Evolutionary conservation across 2,113 vertebrate genomes (phyloP), one percentile per base, ranked within the genome.

Genomic region (Coptodon rendalli): DNA sequence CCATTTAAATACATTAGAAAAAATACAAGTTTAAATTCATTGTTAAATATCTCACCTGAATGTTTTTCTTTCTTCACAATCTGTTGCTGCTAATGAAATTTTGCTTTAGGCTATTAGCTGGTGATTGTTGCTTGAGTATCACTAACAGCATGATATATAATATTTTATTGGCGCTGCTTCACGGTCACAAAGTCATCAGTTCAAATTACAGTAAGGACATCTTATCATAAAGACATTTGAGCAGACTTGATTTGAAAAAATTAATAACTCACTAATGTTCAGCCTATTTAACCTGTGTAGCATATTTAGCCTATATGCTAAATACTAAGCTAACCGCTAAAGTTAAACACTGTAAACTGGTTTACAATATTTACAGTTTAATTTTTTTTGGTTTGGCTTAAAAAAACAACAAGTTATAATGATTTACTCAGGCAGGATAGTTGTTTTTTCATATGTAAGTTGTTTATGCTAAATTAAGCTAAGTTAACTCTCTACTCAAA

Each of bases 211-310:
- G 40, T 73, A 6, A 48, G 9, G 6, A 73, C 13, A 45, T 11
- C 5, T 29, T 16, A 73, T 29, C 2, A 73, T 29, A 27, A 24
- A 11, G 40, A 73, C 3, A 45, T 45, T 0, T 3, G 13, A 45
- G 38, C 8, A 16, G 45, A 27, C 14, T 7, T 73, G 45, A 27
- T 45, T 27, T 29, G 14, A 45, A 45, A 48, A 45, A 17, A 27
- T 0, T 0, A 17, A 45, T 27, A 27, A 0, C 22, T 45, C 17
- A 6, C 3, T 19, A 34, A 61, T 34, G 29, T 61, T 31, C 34
- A 19, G 11, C 53, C 11, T 13, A 13, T 56, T 56, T 56, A 56
- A 24, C 53, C 11, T 56, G 22, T 56, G 3, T 24, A 24, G 3
- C 6, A 56, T 56, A 24, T 12, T 56, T 56, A 17, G 27, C 14